phyloP scores from a whole-genome alignment of 2,797 vertebrate genomes.

The Novumbra hubbsi region DNA sequence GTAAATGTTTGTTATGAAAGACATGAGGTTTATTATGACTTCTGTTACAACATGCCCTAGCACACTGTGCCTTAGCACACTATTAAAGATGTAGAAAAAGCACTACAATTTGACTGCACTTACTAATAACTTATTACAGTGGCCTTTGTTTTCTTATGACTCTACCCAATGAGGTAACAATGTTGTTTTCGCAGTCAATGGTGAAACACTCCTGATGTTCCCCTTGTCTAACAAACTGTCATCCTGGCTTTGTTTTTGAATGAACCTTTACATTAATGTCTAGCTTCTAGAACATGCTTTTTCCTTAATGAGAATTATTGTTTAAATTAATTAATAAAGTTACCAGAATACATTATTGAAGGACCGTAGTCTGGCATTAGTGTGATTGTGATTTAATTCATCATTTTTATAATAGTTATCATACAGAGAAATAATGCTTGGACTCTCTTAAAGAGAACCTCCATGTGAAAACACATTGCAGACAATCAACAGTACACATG shows the following conservation, averaged over 20 bases:
- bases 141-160: background rate
- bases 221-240: background rate
- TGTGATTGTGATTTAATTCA: background rate
- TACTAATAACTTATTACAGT: background rate
- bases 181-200: background rate
- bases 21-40: background rate
- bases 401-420: background rate
- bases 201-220: background rate
- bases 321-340: background rate
- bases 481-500: background rate
- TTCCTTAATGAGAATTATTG: background rate
- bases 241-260: background rate
- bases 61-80: background rate
- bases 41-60: background rate
- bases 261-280: background rate
- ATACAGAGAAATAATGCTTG: background rate
- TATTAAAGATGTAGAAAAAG: background rate
- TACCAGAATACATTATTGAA: background rate
- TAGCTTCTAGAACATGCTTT: background rate
- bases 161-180: background rate
- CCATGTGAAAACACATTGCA: conserved; percentile 3
- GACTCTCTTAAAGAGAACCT: background rate
- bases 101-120: background rate
- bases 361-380: background rate
- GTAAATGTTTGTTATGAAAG: background rate